Evolutionary conservation across 2,797 vertebrate genomes (phyloP).

Genomic region (Chiroxiphia lanceolata): DNA sequence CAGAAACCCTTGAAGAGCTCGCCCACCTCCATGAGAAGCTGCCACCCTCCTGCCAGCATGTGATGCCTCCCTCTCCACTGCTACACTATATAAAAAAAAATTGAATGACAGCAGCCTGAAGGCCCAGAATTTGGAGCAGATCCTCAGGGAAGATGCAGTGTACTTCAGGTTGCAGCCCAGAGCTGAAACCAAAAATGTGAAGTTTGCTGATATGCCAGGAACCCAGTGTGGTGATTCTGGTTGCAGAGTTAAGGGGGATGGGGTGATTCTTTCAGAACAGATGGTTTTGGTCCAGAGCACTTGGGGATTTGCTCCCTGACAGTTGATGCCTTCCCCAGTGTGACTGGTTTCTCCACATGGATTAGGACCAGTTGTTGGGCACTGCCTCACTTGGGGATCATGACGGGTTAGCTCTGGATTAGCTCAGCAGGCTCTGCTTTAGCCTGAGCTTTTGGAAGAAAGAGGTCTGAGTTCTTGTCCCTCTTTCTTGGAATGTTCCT

Average conservation of each 20-base stretch:
- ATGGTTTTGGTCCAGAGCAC: neutral
- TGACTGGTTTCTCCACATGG: accelerated
- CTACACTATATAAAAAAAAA: neutral
- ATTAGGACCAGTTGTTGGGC: neutral
- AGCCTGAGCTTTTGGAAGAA: neutral
- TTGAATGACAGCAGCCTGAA: neutral
- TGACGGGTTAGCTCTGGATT: too few species aligned
- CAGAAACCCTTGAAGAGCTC: neutral
- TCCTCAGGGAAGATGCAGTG: neutral
- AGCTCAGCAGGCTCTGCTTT: neutral
- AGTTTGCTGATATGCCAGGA: neutral
- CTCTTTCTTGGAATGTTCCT: neutral
- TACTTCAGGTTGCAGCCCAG: neutral
- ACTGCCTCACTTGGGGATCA: accelerated
- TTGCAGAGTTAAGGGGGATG: neutral
- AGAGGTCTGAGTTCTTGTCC: neutral
- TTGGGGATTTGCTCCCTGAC: neutral
- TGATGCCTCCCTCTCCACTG: neutral
- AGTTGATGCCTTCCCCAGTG: neutral
- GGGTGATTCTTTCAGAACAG: neutral
- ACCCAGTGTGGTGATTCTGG: neutral
- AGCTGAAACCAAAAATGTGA: neutral
- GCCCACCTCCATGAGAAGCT: neutral
- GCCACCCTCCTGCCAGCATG: neutral
- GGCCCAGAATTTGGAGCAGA: neutral